Evolutionary conservation across 2,113 vertebrate species (phyloP).

Genomic region (Crocuta crocuta): DNA sequence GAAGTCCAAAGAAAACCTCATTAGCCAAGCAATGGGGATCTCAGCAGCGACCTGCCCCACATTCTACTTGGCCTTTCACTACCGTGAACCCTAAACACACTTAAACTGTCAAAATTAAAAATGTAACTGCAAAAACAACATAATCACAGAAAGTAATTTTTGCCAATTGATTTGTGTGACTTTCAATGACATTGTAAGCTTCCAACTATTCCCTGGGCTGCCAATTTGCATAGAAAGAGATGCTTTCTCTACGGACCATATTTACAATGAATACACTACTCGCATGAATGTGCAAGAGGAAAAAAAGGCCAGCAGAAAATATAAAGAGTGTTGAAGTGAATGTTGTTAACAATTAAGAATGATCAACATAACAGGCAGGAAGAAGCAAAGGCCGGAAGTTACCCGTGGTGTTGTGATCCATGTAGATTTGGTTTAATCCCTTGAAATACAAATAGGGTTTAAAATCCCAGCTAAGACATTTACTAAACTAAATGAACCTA

Average conservation of each 20-base stretch:
- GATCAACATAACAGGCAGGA: not conserved
- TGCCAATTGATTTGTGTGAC: slow-evolving; percentile 78
- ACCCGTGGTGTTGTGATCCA: not conserved
- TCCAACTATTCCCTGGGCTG: slow-evolving; percentile 44
- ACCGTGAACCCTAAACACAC: slow-evolving; percentile 73
- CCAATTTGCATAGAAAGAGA: slow-evolving; percentile 57
- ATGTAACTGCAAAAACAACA: slow-evolving; percentile 75
- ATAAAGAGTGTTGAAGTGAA: not conserved
- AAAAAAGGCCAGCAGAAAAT: not conserved
- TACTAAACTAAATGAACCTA: slow-evolving; percentile 46
- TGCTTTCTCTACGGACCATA: not conserved
- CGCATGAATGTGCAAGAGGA: not conserved
- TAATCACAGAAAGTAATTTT: slow-evolving; percentile 80
- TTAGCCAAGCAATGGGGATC: slow-evolving; percentile 69
- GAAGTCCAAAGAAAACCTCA: slow-evolving; percentile 72
- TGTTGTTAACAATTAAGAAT: slow-evolving; percentile 33
- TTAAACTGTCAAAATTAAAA: slow-evolving; percentile 85
- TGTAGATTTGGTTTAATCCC: slow-evolving; percentile 49
- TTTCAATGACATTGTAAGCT: slow-evolving; percentile 79
- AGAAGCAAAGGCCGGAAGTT: not conserved
- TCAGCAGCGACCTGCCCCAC: slow-evolving; percentile 71
- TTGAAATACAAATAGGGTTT: slow-evolving; percentile 56
- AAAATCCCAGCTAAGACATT: slow-evolving; percentile 52
- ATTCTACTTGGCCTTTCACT: slow-evolving; percentile 77
- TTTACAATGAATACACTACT: not conserved